Evolutionary conservation across 1,140 invertebrate genomes (phyloP).

Genomic region (Monochamus saltuarius): DNA sequence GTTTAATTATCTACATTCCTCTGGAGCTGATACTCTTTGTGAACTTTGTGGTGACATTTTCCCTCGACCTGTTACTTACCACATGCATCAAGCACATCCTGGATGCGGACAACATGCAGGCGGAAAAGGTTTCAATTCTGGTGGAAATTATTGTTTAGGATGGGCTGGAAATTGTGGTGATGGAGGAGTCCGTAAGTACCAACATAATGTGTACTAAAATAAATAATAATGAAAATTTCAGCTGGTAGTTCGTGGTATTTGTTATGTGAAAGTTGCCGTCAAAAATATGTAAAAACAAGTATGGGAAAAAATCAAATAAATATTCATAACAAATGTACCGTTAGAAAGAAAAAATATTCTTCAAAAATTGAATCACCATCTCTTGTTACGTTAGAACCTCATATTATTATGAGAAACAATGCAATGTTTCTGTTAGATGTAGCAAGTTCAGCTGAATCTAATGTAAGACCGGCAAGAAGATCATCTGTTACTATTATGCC

Average conservation of each 20-base stretch:
- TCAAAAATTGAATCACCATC: constrained; percentile 39
- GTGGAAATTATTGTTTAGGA: constrained; percentile 80
- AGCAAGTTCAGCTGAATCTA: constrained; percentile 66
- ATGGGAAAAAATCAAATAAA: constrained; percentile 45
- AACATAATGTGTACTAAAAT: not conserved
- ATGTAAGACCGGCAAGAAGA: constrained; percentile 52
- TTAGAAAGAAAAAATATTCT: constrained; percentile 36
- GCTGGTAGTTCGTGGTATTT: constrained; percentile 86
- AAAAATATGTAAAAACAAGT: constrained; percentile 71
- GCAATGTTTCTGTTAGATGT: constrained; percentile 92
- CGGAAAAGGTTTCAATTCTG: constrained; percentile 85
- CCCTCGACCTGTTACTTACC: constrained; percentile 83
- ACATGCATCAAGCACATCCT: constrained; percentile 86
- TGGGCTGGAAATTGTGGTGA: constrained; percentile 89
- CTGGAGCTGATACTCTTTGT: constrained; percentile 66
- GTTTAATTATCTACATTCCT: constrained; percentile 37
- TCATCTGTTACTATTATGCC: constrained; percentile 60
- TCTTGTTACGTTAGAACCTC: constrained; percentile 61
- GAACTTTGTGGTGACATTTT: constrained; percentile 83
- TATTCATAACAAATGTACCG: constrained; percentile 2
- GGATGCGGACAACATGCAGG: constrained; percentile 86
- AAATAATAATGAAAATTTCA: constrained; percentile 33
- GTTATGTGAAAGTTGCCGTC: constrained; percentile 85
- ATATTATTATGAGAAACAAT: constrained; percentile 87
- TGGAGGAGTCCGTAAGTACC: constrained; percentile 67